A percentile compares a stretch with the other conserved stretches of the same genome.
These are phyloP conservation scores for Gila orcuttii DNA, from an alignment of 2,113 vertebrate species.

Conservation along the genomic window DNA sequence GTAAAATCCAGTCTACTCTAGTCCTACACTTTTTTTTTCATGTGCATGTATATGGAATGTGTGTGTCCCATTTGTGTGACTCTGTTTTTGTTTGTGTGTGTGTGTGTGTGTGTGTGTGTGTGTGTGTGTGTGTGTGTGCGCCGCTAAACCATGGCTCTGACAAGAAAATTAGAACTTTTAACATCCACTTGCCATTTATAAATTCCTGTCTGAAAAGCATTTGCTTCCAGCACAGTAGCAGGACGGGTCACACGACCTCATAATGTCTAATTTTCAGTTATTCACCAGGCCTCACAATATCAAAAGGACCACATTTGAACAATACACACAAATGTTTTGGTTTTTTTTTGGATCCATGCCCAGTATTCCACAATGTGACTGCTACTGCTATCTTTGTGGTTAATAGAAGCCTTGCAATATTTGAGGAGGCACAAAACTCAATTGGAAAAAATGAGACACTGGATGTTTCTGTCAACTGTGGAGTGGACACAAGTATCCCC, in stretches of 20 bases:
- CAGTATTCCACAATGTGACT: conserved; percentile 26
- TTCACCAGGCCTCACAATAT: conserved; percentile 16
- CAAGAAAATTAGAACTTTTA: neutral
- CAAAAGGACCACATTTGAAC: neutral
- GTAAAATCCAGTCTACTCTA: too few relatives aligned
- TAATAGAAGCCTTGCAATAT: conserved; percentile 45
- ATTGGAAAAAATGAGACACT: conserved; percentile 37
- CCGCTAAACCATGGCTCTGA: neutral
- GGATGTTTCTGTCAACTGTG: conserved; percentile 29
- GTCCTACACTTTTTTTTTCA: neutral
- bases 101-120: too few relatives aligned
- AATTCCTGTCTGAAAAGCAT: neutral
- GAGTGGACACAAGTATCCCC: conserved; percentile 21
- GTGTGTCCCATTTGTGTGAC: neutral
- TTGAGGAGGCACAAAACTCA: conserved; percentile 41
- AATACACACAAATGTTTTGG: conserved; percentile 6
- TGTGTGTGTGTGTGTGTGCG: too few relatives aligned
- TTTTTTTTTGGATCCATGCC: conserved; percentile 38
- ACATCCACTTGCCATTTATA: neutral
- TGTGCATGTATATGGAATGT: neutral
- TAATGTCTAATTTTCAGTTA: conserved; percentile 39
- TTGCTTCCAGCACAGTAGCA: neutral
- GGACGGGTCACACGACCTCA: conserved; percentile 4
- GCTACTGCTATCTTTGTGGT: conserved; percentile 27
- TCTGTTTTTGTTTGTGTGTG: neutral